Conservation (phyloP, 2,888 invertebrate genomes). For the Protodeltote pygarga region DNA sequence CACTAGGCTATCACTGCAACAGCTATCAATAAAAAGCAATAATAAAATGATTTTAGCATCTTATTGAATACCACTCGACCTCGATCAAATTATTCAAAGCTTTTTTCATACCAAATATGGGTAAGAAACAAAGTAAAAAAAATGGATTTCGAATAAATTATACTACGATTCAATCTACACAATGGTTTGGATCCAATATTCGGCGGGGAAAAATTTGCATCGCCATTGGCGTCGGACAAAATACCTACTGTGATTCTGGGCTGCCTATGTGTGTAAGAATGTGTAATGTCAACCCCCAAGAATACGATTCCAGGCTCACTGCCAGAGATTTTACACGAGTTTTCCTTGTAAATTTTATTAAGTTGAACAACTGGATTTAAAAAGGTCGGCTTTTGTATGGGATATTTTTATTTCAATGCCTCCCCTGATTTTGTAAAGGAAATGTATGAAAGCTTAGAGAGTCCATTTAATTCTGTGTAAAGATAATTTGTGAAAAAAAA, state of each 20-base stretch:
- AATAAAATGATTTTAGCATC: too few species aligned
- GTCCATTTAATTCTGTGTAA: neutral
- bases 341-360: constrained; percentile 35
- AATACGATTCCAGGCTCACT: constrained; percentile 6
- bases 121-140: constrained; percentile 43
- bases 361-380: constrained; percentile 30
- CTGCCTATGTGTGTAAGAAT: constrained; percentile 8
- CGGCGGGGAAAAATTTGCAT: constrained; percentile 51
- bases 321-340: constrained; percentile 11
- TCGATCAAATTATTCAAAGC: too few species aligned
- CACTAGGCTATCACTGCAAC: too few species aligned
- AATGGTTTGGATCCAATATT: constrained; percentile 52
- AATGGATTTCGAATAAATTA: constrained; percentile 51
- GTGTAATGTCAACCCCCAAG: constrained; percentile 20
- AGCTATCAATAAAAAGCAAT: too few species aligned
- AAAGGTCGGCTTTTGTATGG: constrained; percentile 12
- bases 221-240: constrained; percentile 2
- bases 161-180: constrained; percentile 47
- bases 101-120: constrained; percentile 25
- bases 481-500: too few species aligned
- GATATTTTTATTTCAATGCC: constrained; percentile 21
- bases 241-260: constrained; percentile 12
- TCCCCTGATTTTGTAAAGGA: neutral
- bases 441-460: neutral
- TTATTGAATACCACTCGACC: too few species aligned